phyloP scores from a whole-genome alignment of 2,113 vertebrate genomes.

The Hassar affinis region DNA sequence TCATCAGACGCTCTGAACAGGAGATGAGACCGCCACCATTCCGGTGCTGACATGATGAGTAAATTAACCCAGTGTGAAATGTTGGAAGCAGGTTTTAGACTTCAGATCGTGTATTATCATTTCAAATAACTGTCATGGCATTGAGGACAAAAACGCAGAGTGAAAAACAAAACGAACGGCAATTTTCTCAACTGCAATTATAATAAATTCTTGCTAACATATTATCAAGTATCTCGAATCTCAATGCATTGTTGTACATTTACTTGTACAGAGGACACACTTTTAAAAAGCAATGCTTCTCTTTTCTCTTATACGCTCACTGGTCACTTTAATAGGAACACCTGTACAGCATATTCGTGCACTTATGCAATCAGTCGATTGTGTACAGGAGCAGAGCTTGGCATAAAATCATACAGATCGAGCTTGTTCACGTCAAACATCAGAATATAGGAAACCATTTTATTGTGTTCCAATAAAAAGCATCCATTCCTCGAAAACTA shows the following conservation, averaged over 20 bases:
- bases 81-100: neutral
- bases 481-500: no score
- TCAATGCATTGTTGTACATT: neutral
- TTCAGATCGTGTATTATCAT: neutral
- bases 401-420: no score
- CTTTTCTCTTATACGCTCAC: no score
- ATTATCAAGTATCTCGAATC: neutral
- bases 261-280: no score
- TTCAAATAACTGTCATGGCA: neutral
- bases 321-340: no score
- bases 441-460: no score
- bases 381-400: no score
- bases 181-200: neutral
- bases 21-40: conserved; percentile 58
- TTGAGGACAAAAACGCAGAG: neutral
- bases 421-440: no score
- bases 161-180: conserved; percentile 45
- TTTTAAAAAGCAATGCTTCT: no score
- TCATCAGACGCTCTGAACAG: conserved; percentile 60
- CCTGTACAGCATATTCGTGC: no score
- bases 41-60: conserved; percentile 55
- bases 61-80: conserved; percentile 47
- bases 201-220: neutral
- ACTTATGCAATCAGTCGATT: no score
- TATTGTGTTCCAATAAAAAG: no score